phyloP scores from a whole-genome alignment of 2,113 vertebrate genomes.

The Sus scrofa region T2T-Sscrofa CM000817.6:20753001-20753500 shows the following conservation, averaged over 20 bases:
- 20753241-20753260: background rate
- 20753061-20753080: background rate
- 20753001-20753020: slow-evolving; percentile 24
- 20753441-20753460: too few relatives aligned
- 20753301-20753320: background rate
- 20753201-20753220: background rate
- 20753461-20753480: too few relatives aligned
- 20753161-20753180: background rate
- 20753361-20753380: too few relatives aligned
- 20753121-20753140: background rate
- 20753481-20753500: too few relatives aligned
- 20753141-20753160: background rate
- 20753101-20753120: background rate
- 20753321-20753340: too few relatives aligned
- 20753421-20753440: too few relatives aligned
- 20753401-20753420: too few relatives aligned
- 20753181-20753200: background rate
- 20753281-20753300: background rate
- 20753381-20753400: too few relatives aligned
- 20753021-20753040: background rate
- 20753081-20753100: background rate
- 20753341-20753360: too few relatives aligned
- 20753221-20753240: background rate
- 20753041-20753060: background rate
- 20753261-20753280: background rate